Base-by-base conservation (phyloP, 2,888 invertebrate species). In the Noctua janthina region DNA sequence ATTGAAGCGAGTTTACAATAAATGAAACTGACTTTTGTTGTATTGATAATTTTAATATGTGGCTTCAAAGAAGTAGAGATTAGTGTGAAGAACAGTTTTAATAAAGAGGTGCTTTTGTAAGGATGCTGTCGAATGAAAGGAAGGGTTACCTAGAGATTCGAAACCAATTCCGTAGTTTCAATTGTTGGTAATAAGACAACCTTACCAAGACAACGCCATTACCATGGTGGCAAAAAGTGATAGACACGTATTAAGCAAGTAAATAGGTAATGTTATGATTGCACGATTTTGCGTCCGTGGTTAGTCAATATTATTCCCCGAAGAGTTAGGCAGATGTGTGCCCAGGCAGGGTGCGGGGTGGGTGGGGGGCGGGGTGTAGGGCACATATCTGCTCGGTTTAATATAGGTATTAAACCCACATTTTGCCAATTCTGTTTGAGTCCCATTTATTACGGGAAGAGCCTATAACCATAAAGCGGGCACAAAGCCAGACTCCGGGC, bases 1-100 rank as follows among this genome's bases (percentile, higher is more conserved):
- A 39, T 62, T 15, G 17, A 85, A 72, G 43, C 15, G 5, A 17
- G 35, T 23, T 64, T 49, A 66, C 62, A 64, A 39, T 64, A 70
- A 79, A 69, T 70, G 1, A 62, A 54, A 56, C 17, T 49, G 29
- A 56, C 15, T 56, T 64, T 51, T 79, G 49, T 56, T 15, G 7
- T 29, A 49, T 49, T 54, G 1, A n/a, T 59, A 69, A 59, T 83
- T 83, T 70, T 76, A 46, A 51, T 62, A 17, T 23, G 13, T 46
- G n/a, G 6, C 62, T 43, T 20, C 7, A 51, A 7, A 23, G 1
- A 13, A 59, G 13, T n/a, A 59, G 59, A n/a, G 2, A 54, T 8
- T 7, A 10, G 20, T 39, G 49, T 35, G 35, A 20, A 39, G 8
- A 56, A 81, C 15, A 35, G 29, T 62, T 29, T 15, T 29, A 29